Evolutionary conservation across 2,113 vertebrate species (phyloP), one percentile per base, ranked within the genome.

Genomic region (Aldabrachelys gigantea): DNA sequence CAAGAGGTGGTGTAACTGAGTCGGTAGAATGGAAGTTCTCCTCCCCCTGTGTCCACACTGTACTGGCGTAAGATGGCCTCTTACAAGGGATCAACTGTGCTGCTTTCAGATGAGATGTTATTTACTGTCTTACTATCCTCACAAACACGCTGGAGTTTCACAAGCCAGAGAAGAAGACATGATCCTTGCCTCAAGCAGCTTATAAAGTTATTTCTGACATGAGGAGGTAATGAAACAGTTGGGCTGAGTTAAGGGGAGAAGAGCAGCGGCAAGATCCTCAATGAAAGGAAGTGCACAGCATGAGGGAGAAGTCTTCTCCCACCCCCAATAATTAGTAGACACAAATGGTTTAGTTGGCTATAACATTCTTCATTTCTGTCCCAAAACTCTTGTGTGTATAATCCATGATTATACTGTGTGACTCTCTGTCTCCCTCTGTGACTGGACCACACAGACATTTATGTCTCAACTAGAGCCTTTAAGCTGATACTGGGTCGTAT

Each of bases 1-100:
- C 13, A 44, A 3, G 57, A 95, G 47, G 49, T 90, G 80, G 25
- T 0, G 0, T 79, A 89, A 82, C 31, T 79, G 91, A 82, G 24
- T 47, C 41, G 6, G 75, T 25, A 78, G 22, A 41, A 78, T 27
- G 75, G 22, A 13, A 88, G 25, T 6, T 19, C 27, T 93, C 72
- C 82, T 96, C 47, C n/a, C 38, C 0, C 0, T 8, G 44, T 80
- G 50, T 88, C 79, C 6, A 0, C 80, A 92, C 82, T 10, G 53
- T 49, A 78, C 93, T 25, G 4, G 12, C 44, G 89, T 80, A 82
- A 81, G 87, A 52, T 3, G 47, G 83, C 78, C 38, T 35, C 50
- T 19, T 0, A 0, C 57, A 21, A 65, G 16, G 79, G 91, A 86
- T 89, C 1, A 2, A 27, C 75, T 52, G 79, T 89, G 75, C 81